Base-by-base conservation (phyloP, 2,888 invertebrate genomes). In the Cephus pulcher region DNA sequence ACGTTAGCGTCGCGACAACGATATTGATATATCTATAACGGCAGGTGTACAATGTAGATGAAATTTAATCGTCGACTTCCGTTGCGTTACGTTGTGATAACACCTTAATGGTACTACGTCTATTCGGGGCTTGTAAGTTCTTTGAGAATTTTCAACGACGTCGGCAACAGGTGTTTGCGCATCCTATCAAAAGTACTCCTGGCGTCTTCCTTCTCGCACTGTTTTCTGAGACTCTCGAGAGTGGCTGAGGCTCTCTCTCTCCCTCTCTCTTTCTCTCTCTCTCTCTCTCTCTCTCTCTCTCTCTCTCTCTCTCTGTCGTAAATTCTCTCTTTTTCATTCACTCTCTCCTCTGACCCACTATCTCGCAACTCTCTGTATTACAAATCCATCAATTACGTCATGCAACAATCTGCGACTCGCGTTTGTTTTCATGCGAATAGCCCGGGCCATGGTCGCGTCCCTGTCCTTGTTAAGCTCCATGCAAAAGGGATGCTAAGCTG, bases 201-300 rank as follows among this genome's bases (percentile, higher is more conserved):
- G 23, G 6, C 15, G 23, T 56, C 23, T 56, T 56, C 23, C 15
- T 56, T 56, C 56, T 56, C 40, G 40, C 23, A 56, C 9, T 23
- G 23, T 56, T 9, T 56, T 56, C 23, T 56, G 23, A 56, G 9
- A 56, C 40, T 40, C 15, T 23, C 56, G 9, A 56, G 56, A 56
- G 23, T 6, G 6, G 6, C 23, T 40, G 15, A 6, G 23, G 12
- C 73, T 74, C 78, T 76, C 80, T 81, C 77, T 78, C 79, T 76
- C 78, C 76, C 76, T 3, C 12, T 12, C 56, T 33, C 56, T 33
- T 33, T 4, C 30, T n/a, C 35, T 30, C 70, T 73, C 75, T 75
- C 69, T 77, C n/a, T 79, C 69, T 71, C 79, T 76, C 78, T 76
- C 76, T 3, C 12, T 12, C 56, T 33, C 56, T 33, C 37, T 4